Conservation (phyloP, 2,888 invertebrate species). For the Axea sp. region DNA sequence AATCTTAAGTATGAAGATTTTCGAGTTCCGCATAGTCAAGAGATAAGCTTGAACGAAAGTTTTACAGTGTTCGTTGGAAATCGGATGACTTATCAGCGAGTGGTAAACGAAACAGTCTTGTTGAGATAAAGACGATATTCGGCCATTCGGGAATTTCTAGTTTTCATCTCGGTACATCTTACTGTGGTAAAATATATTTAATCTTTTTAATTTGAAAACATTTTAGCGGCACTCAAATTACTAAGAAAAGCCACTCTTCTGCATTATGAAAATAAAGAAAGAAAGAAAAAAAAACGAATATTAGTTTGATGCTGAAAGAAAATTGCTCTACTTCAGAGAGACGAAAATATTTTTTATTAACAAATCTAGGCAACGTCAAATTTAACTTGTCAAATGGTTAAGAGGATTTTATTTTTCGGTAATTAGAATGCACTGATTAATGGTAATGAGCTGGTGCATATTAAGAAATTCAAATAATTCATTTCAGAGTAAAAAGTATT, state of each 20-base stretch:
- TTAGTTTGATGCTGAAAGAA: background rate
- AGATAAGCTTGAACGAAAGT: conserved; percentile 45
- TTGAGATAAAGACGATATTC: conserved; percentile 28
- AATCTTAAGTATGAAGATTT: conserved; percentile 27
- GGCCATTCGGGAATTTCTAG: background rate
- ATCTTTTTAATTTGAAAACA: conserved; percentile 4
- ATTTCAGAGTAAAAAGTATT: too few species aligned
- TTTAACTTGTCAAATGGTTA: too few species aligned
- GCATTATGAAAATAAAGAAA: background rate
- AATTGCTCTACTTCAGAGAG: background rate
- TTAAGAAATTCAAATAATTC: too few species aligned
- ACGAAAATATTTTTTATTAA: too few species aligned
- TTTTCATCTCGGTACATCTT: background rate
- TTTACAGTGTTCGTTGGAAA: conserved; percentile 29
- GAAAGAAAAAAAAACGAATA: too few species aligned
- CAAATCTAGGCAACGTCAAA: too few species aligned
- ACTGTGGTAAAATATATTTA: background rate
- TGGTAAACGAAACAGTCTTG: conserved; percentile 15
- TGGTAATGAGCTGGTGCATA: too few species aligned
- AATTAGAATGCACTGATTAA: too few species aligned
- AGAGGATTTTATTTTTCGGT: too few species aligned
- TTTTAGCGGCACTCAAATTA: background rate
- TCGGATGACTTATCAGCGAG: conserved; percentile 24
- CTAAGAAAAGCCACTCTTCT: background rate
- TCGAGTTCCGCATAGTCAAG: conserved; percentile 24